phyloP scores from a whole-genome alignment of 2,797 vertebrate genomes.

The Sandelia bainsii region DNA sequence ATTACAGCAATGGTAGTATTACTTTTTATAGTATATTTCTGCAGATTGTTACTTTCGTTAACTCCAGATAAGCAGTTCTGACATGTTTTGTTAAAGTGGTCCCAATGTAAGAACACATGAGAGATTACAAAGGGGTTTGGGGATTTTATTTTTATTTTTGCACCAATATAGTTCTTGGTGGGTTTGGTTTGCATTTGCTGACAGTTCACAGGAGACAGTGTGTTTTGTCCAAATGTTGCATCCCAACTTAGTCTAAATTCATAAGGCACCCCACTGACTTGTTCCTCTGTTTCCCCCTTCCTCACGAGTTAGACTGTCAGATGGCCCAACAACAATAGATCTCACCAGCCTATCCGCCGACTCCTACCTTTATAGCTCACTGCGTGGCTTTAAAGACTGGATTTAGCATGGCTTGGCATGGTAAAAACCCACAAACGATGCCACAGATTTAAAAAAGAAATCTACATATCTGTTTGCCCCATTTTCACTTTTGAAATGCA shows the following conservation, averaged over 20 bases:
- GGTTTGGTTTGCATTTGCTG: slow-evolving; percentile 74
- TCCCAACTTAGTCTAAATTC: slow-evolving; percentile 85
- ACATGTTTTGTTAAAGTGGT: slow-evolving; percentile 50
- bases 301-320: slow-evolving; percentile 79
- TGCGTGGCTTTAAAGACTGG: slow-evolving; percentile 78
- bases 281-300: slow-evolving; percentile 73
- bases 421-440: slow-evolving; percentile 74
- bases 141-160: slow-evolving; percentile 48
- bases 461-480: slow-evolving; percentile 72
- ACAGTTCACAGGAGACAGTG: slow-evolving; percentile 75
- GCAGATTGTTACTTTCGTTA: slow-evolving; percentile 57
- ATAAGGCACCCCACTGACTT: slow-evolving; percentile 80
- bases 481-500: slow-evolving; percentile 70
- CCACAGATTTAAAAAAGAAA: slow-evolving; percentile 58
- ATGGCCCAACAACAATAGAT: slow-evolving; percentile 82
- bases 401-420: slow-evolving; percentile 82
- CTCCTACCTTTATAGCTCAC: slow-evolving; percentile 78
- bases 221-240: slow-evolving; percentile 74
- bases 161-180: slow-evolving; percentile 53
- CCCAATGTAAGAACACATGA: slow-evolving; percentile 51
- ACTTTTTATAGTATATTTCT: slow-evolving; percentile 16
- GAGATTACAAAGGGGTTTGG: slow-evolving; percentile 64
- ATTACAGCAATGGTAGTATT: slow-evolving; percentile 6
- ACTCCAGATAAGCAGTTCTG: slow-evolving; percentile 38
- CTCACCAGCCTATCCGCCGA: slow-evolving; percentile 74